Conservation (phyloP, 2,113 vertebrate species). For the Apaloderma vittatum region DNA sequence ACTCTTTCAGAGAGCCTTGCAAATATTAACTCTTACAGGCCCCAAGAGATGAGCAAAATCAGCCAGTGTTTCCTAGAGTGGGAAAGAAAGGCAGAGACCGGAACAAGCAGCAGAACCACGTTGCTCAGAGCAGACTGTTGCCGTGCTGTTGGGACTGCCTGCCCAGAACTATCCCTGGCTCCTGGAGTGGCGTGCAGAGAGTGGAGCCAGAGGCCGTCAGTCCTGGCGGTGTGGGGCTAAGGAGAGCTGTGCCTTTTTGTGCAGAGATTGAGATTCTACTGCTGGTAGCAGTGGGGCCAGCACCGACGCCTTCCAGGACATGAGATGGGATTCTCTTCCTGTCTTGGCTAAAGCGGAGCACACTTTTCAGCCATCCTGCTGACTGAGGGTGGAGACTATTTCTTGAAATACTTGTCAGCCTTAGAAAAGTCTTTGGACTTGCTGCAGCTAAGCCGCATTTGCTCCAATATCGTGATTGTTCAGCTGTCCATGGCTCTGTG, state of each 20-base stretch:
- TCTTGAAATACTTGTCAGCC: background rate
- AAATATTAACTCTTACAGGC: constrained; percentile 49
- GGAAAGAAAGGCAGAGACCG: background rate
- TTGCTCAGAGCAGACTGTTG: background rate
- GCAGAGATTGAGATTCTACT: background rate
- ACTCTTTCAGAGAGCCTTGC: constrained; percentile 36
- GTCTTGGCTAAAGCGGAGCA: background rate
- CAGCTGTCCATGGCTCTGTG: background rate
- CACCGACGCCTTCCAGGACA: background rate
- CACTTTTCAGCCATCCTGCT: background rate
- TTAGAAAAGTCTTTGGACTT: background rate
- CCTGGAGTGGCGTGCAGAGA: background rate
- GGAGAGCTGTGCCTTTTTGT: background rate
- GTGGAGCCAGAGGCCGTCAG: background rate
- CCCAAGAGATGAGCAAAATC: constrained; percentile 13
- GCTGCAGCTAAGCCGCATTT: background rate
- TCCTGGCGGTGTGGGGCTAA: background rate
- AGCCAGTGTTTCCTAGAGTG: background rate
- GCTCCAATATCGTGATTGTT: background rate
- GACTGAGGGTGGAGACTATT: background rate
- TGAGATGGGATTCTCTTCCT: background rate
- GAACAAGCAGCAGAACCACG: background rate
- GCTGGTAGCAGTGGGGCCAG: background rate
- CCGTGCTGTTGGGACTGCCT: background rate
- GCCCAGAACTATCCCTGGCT: background rate